These are phyloP conservation scores for Thalpophila matura DNA, from an alignment of 2,888 invertebrate species.

Conservation along the genomic window DNA sequence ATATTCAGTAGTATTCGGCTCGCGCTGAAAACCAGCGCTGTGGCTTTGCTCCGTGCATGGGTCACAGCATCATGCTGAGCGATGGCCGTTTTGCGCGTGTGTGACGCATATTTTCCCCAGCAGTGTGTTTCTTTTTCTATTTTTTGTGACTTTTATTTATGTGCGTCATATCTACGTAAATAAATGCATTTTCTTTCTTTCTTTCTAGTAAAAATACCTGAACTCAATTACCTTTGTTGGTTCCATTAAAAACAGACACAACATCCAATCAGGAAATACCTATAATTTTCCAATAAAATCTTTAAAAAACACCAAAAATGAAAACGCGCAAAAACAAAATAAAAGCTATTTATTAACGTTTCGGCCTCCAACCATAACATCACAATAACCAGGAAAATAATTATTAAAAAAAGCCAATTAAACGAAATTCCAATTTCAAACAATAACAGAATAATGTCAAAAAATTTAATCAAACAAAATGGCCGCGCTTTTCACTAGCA, in stretches of 20 bases:
- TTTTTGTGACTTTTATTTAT: too few species aligned
- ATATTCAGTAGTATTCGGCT: too few species aligned
- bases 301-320: too few species aligned
- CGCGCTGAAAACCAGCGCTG: too few species aligned
- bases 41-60: too few species aligned
- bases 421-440: constrained; percentile 32
- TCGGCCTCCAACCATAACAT: not conserved
- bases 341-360: not conserved
- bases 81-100: too few species aligned
- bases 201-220: not conserved
- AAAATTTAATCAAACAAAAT: constrained; percentile 35
- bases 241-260: not conserved
- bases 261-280: not conserved
- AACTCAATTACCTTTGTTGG: not conserved
- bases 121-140: too few species aligned
- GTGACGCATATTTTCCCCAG: too few species aligned
- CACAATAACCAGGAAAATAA: not conserved
- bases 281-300: not conserved
- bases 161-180: too few species aligned
- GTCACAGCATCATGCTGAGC: too few species aligned
- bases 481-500: constrained; percentile 25
- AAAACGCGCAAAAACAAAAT: not conserved
- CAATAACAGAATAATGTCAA: constrained; percentile 21
- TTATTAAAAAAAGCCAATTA: not conserved
- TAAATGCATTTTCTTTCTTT: not conserved